Conservation (phyloP, 2,888 invertebrate genomes). For the Calliphora vomitoria region DNA sequence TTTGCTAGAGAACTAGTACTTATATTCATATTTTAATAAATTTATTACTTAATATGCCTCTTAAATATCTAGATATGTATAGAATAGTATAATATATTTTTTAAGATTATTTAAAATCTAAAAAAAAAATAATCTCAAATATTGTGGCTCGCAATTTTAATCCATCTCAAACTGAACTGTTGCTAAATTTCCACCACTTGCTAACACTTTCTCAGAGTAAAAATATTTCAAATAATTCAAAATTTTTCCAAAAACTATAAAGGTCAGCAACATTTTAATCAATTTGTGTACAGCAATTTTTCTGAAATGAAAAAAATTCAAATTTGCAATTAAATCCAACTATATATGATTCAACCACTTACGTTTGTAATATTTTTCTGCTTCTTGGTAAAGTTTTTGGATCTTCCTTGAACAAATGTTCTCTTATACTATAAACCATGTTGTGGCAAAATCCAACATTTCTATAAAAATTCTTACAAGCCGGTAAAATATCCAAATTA, state of each 20-base stretch:
- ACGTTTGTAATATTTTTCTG: conserved; percentile 55
- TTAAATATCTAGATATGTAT: not conserved
- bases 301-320: conserved; percentile 36
- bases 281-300: conserved; percentile 38
- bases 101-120: too few relatives aligned
- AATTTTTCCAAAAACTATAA: conserved; percentile 28
- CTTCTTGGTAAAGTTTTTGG: conserved; percentile 58
- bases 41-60: too few relatives aligned
- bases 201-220: not conserved
- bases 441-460: conserved; percentile 1
- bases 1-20: too few relatives aligned
- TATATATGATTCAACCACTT: conserved; percentile 7
- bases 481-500: conserved; percentile 27
- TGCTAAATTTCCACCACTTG: not conserved
- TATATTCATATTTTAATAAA: too few relatives aligned
- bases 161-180: not conserved
- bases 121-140: too few relatives aligned
- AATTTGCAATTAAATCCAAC: not conserved
- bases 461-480: not conserved
- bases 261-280: conserved; percentile 21
- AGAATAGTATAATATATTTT: too few relatives aligned
- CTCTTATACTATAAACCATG: conserved; percentile 33
- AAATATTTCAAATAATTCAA: not conserved
- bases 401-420: conserved; percentile 62
- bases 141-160: not conserved